phyloP scores from a whole-genome alignment of 2,888 invertebrate species.

The Busseola fusca region DNA sequence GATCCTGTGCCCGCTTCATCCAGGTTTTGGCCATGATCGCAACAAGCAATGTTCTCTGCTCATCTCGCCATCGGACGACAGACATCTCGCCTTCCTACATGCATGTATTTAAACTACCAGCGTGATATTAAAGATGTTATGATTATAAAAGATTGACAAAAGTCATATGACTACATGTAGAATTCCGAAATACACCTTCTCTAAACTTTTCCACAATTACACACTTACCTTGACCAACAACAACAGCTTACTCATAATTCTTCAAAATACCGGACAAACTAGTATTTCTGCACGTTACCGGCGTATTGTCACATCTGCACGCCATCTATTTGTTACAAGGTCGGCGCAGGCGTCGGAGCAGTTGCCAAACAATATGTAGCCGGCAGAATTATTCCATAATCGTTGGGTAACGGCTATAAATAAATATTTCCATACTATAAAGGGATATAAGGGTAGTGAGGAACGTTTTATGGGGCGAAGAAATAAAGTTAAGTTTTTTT shows the following conservation, averaged over 20 bases:
- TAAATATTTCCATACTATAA: slow-evolving; percentile 40
- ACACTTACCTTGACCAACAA: slow-evolving; percentile 33
- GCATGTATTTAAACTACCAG: not conserved
- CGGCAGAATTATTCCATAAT: slow-evolving; percentile 56
- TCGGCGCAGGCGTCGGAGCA: slow-evolving; percentile 45
- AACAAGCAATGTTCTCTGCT: no score
- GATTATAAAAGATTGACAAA: not conserved
- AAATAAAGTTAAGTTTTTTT: not conserved
- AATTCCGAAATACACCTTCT: not conserved
- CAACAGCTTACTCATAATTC: not conserved
- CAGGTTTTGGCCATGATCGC: no score
- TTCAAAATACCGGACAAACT: slow-evolving; percentile 29
- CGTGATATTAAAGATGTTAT: not conserved
- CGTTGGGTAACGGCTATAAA: slow-evolving; percentile 45
- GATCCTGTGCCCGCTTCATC: no score
- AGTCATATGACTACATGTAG: not conserved
- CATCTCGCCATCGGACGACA: no score
- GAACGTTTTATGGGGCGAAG: not conserved
- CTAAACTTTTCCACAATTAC: not conserved
- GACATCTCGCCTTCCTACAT: no score
- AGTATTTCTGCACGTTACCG: slow-evolving; percentile 50
- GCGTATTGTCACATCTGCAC: slow-evolving; percentile 58
- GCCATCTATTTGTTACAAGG: slow-evolving; percentile 60
- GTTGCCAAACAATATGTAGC: slow-evolving; percentile 58
- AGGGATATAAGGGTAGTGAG: slow-evolving; percentile 23